Conservation (phyloP, 2,888 invertebrate genomes). For the Nezara viridula region DNA sequence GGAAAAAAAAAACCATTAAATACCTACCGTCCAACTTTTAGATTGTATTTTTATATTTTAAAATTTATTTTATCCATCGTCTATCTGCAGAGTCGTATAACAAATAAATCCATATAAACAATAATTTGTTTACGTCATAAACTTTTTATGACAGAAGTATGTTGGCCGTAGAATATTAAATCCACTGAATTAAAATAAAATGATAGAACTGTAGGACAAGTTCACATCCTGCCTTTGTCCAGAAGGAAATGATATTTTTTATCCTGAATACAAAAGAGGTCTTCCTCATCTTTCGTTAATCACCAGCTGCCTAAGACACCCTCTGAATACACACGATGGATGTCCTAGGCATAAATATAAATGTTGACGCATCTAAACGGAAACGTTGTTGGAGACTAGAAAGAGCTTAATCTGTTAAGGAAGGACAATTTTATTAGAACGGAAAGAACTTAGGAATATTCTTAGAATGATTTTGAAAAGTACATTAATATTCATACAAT, state of each 20-base stretch:
- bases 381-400: background rate
- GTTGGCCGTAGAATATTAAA: background rate
- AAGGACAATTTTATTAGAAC: background rate
- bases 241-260: constrained; percentile 35
- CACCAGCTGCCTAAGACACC: background rate
- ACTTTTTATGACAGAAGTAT: background rate
- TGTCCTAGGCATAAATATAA: constrained; percentile 26
- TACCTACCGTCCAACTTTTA: too few species aligned
- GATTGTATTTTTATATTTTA: too few species aligned
- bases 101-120: background rate
- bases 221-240: constrained; percentile 23
- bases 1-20: too few species aligned
- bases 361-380: constrained; percentile 16
- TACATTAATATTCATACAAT: too few species aligned
- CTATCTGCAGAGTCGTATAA: too few species aligned
- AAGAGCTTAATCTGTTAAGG: background rate
- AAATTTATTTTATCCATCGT: too few species aligned
- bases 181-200: background rate
- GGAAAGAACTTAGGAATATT: too few species aligned
- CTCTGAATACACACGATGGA: background rate
- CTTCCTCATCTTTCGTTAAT: constrained; percentile 39
- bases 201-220: background rate
- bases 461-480: too few species aligned
- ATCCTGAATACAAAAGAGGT: constrained; percentile 3
- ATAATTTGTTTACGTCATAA: background rate